These are phyloP conservation scores for Drosophila maculinotata DNA, from an alignment of 2,888 invertebrate species.

Conservation along the genomic window DNA sequence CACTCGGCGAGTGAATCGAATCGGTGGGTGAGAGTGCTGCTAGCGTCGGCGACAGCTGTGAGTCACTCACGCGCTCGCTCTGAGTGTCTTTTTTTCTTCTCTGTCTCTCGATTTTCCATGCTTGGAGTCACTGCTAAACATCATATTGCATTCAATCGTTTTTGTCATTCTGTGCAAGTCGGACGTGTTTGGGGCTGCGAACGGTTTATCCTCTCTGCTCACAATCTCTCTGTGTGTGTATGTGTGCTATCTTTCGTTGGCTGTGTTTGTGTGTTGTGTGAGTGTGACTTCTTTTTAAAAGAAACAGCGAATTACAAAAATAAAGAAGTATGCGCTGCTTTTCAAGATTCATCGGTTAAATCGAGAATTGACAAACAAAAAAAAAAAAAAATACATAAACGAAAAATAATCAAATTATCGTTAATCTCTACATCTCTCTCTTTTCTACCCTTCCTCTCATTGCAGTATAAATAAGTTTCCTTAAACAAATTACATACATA, in stretches of 20 bases:
- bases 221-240: conserved; percentile 42
- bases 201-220: conserved; percentile 58
- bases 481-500: conserved; percentile 52
- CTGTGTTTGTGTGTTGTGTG: conserved; percentile 70
- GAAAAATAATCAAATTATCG: conserved; percentile 34
- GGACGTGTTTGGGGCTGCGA: conserved; percentile 67
- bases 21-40: conserved; percentile 35
- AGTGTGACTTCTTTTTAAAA: conserved; percentile 58
- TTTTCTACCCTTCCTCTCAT: conserved; percentile 66
- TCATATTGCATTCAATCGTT: conserved; percentile 68
- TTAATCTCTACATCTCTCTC: conserved; percentile 46
- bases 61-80: conserved; percentile 54
- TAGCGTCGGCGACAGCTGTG: conserved; percentile 56
- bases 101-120: conserved; percentile 51
- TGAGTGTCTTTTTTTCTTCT: conserved; percentile 48
- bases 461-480: conserved; percentile 73
- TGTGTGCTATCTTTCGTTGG: conserved; percentile 54
- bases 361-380: conserved; percentile 15
- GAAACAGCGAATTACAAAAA: conserved; percentile 35
- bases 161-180: conserved; percentile 69
- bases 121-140: conserved; percentile 45
- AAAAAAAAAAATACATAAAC: conserved; percentile 14
- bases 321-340: conserved; percentile 51
- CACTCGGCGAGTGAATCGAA: conserved; percentile 52
- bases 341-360: conserved; percentile 37